Evolutionary conservation across 2,797 vertebrate genomes (phyloP).

Genomic region (Anguilla pacifica): DNA sequence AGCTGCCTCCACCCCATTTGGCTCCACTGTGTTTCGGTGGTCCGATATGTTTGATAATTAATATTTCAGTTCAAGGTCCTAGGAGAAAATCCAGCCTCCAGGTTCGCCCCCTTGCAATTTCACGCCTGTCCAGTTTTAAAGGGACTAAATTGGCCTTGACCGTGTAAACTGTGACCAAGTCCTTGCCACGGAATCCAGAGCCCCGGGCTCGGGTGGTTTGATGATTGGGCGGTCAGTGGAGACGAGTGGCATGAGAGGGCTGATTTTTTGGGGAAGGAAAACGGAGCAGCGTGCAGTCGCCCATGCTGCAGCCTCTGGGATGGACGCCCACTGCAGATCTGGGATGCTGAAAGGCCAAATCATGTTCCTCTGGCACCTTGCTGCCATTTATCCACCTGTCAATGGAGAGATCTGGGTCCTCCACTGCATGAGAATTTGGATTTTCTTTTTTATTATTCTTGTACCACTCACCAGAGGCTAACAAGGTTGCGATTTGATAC

Average conservation of each 20-base stretch:
- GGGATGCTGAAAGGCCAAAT: neutral
- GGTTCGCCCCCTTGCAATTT: slow-evolving; percentile 40
- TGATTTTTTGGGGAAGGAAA: too few species aligned
- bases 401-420: neutral
- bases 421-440: neutral
- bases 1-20: neutral
- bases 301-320: too few species aligned
- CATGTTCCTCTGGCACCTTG: neutral
- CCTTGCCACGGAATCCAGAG: neutral
- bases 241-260: neutral
- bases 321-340: too few species aligned
- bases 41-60: slow-evolving; percentile 41
- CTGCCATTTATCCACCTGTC: neutral
- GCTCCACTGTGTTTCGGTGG: slow-evolving; percentile 22
- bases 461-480: neutral
- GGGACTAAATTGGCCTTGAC: slow-evolving; percentile 38
- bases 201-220: slow-evolving; percentile 23
- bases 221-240: slow-evolving; percentile 15
- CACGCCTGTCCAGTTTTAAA: slow-evolving; percentile 44
- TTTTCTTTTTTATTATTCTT: neutral
- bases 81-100: neutral
- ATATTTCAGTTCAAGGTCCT: neutral
- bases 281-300: too few species aligned
- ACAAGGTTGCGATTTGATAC: neutral
- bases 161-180: slow-evolving; percentile 39